Evolutionary conservation across 2,888 invertebrate species (phyloP).

Genomic region (Mechanitis messenoides): DNA sequence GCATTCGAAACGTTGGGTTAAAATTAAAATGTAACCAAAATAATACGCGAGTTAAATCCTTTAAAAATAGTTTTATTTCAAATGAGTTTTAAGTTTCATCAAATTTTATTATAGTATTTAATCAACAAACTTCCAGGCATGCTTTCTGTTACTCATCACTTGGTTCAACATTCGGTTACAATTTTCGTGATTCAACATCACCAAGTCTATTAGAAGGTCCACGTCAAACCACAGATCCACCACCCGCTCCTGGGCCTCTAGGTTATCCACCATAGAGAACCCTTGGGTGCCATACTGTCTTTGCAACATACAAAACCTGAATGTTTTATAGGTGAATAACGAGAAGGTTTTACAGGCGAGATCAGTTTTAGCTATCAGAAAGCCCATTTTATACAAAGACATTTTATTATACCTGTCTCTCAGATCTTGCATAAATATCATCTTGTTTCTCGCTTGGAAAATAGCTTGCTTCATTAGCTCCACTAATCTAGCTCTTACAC

Average conservation of each 20-base stretch:
- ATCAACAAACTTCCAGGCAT: slow-evolving; percentile 38
- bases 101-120: slow-evolving; percentile 18
- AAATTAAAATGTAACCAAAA: too few relatives aligned
- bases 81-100: neutral
- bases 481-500: slow-evolving; percentile 36
- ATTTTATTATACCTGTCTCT: slow-evolving; percentile 33
- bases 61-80: too few relatives aligned
- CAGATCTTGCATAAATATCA: slow-evolving; percentile 47
- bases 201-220: slow-evolving; percentile 41
- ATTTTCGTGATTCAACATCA: slow-evolving; percentile 36
- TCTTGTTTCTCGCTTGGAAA: slow-evolving; percentile 47
- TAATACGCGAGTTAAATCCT: too few relatives aligned
- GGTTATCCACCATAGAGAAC: slow-evolving; percentile 25
- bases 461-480: slow-evolving; percentile 54
- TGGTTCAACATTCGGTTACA: slow-evolving; percentile 27
- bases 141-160: slow-evolving; percentile 25
- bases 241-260: slow-evolving; percentile 39
- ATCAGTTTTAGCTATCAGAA: slow-evolving; percentile 47
- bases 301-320: slow-evolving; percentile 29
- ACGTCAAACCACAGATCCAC: slow-evolving; percentile 44
- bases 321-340: slow-evolving; percentile 31
- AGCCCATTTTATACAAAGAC: slow-evolving; percentile 54
- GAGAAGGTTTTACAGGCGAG: slow-evolving; percentile 38
- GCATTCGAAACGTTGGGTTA: too few relatives aligned
- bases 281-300: slow-evolving; percentile 9